phyloP scores from a whole-genome alignment of 2,797 vertebrate genomes.

The Phrynocephalus guinanensis region DNA sequence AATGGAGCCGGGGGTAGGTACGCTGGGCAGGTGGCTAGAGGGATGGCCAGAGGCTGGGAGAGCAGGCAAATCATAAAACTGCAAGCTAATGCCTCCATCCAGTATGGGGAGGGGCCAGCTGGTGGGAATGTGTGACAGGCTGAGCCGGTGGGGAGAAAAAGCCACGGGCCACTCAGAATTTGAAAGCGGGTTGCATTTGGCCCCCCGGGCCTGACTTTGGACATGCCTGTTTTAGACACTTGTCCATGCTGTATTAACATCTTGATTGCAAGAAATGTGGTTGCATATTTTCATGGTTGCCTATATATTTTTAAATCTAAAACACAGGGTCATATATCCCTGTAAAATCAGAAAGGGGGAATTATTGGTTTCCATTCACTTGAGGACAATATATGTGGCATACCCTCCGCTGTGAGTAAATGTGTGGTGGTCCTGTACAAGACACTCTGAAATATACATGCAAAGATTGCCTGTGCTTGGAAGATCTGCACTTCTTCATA shows the following conservation, averaged over 20 bases:
- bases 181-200: no score
- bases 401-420: not conserved
- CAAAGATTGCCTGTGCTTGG: not conserved
- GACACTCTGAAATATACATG: not conserved
- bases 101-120: no score
- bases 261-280: accelerated
- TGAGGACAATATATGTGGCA: not conserved
- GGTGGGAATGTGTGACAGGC: no score
- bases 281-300: not conserved
- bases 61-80: no score
- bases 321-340: not conserved
- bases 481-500: not conserved
- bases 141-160: no score
- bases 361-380: not conserved
- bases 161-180: no score
- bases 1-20: no score
- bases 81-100: no score
- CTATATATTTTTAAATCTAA: not conserved
- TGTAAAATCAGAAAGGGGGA: not conserved
- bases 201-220: no score
- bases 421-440: not conserved
- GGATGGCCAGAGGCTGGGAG: no score
- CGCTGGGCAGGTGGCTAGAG: no score
- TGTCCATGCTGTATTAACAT: no score
- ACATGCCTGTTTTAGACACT: not conserved